Base-by-base conservation (phyloP, 2,113 vertebrate species). In the Etia nguti region DNA sequence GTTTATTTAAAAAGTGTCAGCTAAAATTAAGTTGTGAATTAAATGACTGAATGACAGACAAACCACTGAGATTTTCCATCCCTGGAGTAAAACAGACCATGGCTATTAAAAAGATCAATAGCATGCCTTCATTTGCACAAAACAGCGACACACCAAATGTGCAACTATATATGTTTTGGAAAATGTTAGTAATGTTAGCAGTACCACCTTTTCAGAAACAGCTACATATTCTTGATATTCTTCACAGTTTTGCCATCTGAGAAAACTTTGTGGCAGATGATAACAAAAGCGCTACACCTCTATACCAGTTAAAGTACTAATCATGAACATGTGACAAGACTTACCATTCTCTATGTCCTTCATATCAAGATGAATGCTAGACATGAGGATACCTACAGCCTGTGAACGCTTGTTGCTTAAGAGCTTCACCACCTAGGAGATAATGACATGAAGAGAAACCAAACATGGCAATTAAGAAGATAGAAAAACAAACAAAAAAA, bases 321-420 rank as follows among this genome's bases (percentile, higher is more conserved):
- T 83, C n/a, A 20, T 18, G 26, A 77, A 8, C 34, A n/a, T 24
- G 11, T 26, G 60, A 70, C 59, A 10, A 43, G 6, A 88, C 96
- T 95, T 68, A 97, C 96, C 95, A 80, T 96, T 94, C 8, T 94
- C 95, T 84, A 97, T 96, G 93, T 96, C 96, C 86, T 95, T 96
- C 96, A 97, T 96, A 62, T 97, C 96, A 36, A 97, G 94, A 86
- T 97, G 96, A 79, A 97, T 96, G 82, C 96, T 97, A 86, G 96
- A 97, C 96, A 96, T 97, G 52, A 97, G 92, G 79, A 97, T 97
- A n/a, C 96, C 96, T 82, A 99, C 99, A 60, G 98, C 98, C 95
- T 99, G 99, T 6, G 98, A 99, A 86, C 99, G 98, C 95, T 99
- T 99, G 96, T 98, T 99, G 95, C 95, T 99, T 94, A 99, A 93